A percentile compares a stretch with the other conserved stretches of the same genome.
phyloP scores from a whole-genome alignment of 2,888 invertebrate genomes.

The Catocala fraxini region DNA sequence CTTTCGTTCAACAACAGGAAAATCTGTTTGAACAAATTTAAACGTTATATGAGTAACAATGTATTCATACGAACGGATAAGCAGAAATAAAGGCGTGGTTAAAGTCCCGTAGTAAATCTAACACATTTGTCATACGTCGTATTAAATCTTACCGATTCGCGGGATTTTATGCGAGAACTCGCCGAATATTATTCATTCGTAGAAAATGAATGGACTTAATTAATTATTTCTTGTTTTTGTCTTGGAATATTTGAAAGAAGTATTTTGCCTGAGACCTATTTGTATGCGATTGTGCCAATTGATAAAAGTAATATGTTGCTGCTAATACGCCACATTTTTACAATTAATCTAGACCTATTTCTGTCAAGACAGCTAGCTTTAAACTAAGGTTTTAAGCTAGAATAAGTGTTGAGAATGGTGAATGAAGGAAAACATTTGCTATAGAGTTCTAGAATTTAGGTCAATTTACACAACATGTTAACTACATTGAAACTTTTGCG shows the following conservation, averaged over 20 bases:
- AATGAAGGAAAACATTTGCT: too few species aligned
- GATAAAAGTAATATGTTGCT: constrained; percentile 1
- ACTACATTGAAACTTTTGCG: too few species aligned
- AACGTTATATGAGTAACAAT: too few species aligned
- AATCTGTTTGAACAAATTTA: too few species aligned
- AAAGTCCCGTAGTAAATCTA: constrained; percentile 33
- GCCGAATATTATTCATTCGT: constrained; percentile 37
- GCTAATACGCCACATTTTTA: constrained; percentile 21
- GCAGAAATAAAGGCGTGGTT: constrained; percentile 24
- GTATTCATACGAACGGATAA: too few species aligned
- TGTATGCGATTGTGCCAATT: constrained; percentile 5
- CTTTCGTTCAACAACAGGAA: too few species aligned
- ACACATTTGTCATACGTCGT: constrained; percentile 47
- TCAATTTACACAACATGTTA: too few species aligned
- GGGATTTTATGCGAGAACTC: constrained; percentile 29
- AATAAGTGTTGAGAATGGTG: too few species aligned
- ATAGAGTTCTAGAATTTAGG: too few species aligned
- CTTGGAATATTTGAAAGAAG: constrained; percentile 11
- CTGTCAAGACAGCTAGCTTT: too few species aligned
- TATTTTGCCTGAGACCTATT: constrained; percentile 7
- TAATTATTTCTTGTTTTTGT: constrained; percentile 36
- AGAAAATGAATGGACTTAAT: constrained; percentile 37
- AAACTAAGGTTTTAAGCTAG: too few species aligned
- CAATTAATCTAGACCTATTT: constrained; percentile 18
- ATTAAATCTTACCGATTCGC: constrained; percentile 41